A percentile compares a stretch with the other conserved stretches of the same genome.
Evolutionary conservation across 2,888 invertebrate genomes (phyloP).

Genomic region (Synergus gifuensis): DNA sequence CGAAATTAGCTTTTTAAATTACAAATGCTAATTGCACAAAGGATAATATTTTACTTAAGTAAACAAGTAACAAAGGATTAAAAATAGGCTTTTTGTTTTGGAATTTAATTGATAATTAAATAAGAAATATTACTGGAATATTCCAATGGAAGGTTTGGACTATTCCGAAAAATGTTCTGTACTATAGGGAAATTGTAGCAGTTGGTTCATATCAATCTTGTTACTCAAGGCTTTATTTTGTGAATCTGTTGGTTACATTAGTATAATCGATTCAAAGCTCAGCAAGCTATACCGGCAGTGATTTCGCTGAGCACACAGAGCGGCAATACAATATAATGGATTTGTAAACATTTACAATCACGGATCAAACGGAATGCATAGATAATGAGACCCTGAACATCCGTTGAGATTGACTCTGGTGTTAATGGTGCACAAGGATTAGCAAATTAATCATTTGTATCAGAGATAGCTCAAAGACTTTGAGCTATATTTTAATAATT

Average conservation of each 20-base stretch:
- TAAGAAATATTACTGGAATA: too few species aligned
- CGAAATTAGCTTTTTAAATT: neutral
- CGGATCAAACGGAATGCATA: conserved; percentile 71
- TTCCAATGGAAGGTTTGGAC: too few species aligned
- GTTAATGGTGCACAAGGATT: conserved; percentile 58
- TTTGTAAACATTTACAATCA: conserved; percentile 69
- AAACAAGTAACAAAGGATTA: neutral
- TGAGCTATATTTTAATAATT: neutral
- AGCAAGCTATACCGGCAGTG: conserved; percentile 25
- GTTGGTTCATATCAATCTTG: neutral
- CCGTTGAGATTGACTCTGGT: conserved; percentile 59
- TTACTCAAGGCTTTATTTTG: conserved; percentile 3
- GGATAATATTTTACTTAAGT: neutral
- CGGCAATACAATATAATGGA: conserved; percentile 64
- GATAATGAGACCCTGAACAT: conserved; percentile 51
- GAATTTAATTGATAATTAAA: too few species aligned
- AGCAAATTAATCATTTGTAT: conserved; percentile 17
- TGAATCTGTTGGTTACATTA: conserved; percentile 10
- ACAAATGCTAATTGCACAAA: neutral
- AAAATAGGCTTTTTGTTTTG: neutral
- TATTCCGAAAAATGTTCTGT: too few species aligned
- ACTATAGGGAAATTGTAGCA: too few species aligned
- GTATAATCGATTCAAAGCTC: conserved; percentile 35
- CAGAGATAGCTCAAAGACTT: conserved; percentile 9
- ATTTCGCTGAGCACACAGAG: conserved; percentile 48